Evolutionary conservation across 2,888 invertebrate species (phyloP), one percentile per base, ranked within the genome.

Genomic region (Apamea crenata): DNA sequence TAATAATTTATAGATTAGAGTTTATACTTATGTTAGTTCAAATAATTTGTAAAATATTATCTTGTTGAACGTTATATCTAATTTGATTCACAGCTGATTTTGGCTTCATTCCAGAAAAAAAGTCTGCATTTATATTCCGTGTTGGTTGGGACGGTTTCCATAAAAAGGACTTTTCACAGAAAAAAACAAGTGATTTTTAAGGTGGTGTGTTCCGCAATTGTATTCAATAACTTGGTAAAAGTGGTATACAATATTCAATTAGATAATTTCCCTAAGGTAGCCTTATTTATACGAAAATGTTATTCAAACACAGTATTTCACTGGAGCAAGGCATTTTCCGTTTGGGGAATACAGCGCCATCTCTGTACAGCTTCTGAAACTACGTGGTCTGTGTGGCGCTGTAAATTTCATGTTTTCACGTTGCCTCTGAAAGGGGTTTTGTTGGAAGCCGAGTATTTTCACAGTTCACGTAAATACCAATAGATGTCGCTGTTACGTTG

Each of bases 331-430:
- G 40, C 14, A 73, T 73, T 79, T 83, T 77, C 75, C 56, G 14
- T 47, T 69, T 40, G 32, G 0, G 0, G 1, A 36, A n/a, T 74
- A 70, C 78, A 87, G 84, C 90, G 89, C 89, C 89, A 89, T 89
- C 89, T 89, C 81, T 87, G 78, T 69, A 40, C 47, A 59, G 16
- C 10, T 50, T 25, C 29, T 71, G 21, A 86, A 83, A 89, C 83
- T 80, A 84, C 70, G 36, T 75, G 25, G 72, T 81, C 32, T 12
- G 76, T 47, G 59, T 75, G 61, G 81, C 83, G 78, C 74, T 88
- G 85, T 88, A 80, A 88, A 87, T 81, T 86, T 88, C 86, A 89
- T 78, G 78, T 72, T 73, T 83, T 69, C 86, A 80, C 69, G 36
- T 68, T 56, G 59, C 59, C 61, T 76, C 59, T n/a, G 80, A 68